A percentile compares a stretch with the other conserved stretches of the same genome.
Evolutionary conservation across 2,113 vertebrate genomes (phyloP).

Genomic region (Hemichromis elongatus): DNA sequence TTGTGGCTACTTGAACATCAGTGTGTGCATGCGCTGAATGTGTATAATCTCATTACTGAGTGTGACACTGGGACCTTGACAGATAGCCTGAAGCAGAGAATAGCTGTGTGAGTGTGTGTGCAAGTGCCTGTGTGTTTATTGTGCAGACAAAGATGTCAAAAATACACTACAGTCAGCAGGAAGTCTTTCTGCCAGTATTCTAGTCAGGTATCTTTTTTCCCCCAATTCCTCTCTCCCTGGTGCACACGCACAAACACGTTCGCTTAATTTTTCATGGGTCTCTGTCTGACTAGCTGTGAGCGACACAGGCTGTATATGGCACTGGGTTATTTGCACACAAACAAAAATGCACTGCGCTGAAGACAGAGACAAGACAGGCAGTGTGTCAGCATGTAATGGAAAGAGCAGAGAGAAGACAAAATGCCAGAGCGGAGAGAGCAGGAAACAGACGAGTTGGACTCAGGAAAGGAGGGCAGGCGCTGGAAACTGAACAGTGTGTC

Average conservation of each 20-base stretch:
- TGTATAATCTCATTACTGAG: constrained; percentile 42
- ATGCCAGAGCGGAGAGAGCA: constrained; percentile 26
- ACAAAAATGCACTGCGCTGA: not conserved
- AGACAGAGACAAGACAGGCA: constrained; percentile 20
- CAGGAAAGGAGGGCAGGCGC: constrained; percentile 47
- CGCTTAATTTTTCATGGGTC: constrained; percentile 24
- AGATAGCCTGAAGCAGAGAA: constrained; percentile 37
- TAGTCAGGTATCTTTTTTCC: not conserved
- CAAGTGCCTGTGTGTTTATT: not conserved
- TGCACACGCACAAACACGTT: not conserved
- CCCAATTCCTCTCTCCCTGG: not conserved
- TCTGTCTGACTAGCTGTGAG: constrained; percentile 14
- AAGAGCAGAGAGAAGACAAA: constrained; percentile 32
- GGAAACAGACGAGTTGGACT: constrained; percentile 52
- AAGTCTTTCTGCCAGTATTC: constrained; percentile 18
- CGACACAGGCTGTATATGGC: constrained; percentile 10
- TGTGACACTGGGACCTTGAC: constrained; percentile 44
- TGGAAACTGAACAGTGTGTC: constrained; percentile 23
- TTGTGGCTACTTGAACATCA: not conserved
- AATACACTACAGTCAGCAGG: constrained; percentile 42
- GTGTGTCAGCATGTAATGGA: constrained; percentile 16
- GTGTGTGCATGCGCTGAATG: not conserved
- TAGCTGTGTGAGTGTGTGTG: not conserved
- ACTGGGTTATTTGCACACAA: constrained; percentile 30
- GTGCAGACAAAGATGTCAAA: constrained; percentile 29